These are phyloP conservation scores for Scalopus aquaticus DNA, from an alignment of 2,113 vertebrate genomes.

Conservation along the genomic window DNA sequence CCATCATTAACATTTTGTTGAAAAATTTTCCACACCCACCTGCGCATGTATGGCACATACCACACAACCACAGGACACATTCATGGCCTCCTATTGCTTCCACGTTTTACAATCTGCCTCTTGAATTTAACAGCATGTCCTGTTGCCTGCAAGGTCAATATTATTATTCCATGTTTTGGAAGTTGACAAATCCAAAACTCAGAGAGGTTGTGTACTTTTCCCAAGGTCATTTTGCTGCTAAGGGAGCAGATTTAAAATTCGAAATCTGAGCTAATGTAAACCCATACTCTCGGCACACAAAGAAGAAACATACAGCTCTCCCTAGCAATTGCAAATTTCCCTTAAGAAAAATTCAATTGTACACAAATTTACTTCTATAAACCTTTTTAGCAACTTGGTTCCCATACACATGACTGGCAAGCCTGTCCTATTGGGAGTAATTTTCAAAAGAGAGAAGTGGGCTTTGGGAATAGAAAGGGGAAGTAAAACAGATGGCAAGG, in stretches of 20 bases:
- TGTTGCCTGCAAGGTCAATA: neutral
- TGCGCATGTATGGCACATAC: neutral
- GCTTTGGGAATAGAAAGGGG: constrained; percentile 20
- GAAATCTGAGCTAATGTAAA: constrained; percentile 24
- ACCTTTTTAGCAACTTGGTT: constrained; percentile 36
- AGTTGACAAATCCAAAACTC: neutral
- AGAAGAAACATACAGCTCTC: neutral
- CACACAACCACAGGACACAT: neutral
- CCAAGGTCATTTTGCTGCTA: neutral
- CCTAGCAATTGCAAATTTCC: constrained; percentile 19
- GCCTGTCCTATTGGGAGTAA: neutral
- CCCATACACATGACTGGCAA: neutral
- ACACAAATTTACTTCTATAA: constrained; percentile 38
- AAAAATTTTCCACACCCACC: neutral
- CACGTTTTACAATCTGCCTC: neutral
- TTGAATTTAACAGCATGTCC: neutral
- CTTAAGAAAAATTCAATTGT: constrained; percentile 47
- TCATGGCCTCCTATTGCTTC: neutral
- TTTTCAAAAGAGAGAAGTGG: constrained; percentile 50
- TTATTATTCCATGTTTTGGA: neutral
- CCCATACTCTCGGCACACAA: constrained; percentile 20
- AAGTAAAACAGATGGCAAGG: constrained; percentile 21
- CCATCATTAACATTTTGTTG: neutral
- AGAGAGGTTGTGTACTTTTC: neutral
- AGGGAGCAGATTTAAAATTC: constrained; percentile 8